Conservation (phyloP, 2,113 vertebrate species). For the Lipophrys pholis region DNA sequence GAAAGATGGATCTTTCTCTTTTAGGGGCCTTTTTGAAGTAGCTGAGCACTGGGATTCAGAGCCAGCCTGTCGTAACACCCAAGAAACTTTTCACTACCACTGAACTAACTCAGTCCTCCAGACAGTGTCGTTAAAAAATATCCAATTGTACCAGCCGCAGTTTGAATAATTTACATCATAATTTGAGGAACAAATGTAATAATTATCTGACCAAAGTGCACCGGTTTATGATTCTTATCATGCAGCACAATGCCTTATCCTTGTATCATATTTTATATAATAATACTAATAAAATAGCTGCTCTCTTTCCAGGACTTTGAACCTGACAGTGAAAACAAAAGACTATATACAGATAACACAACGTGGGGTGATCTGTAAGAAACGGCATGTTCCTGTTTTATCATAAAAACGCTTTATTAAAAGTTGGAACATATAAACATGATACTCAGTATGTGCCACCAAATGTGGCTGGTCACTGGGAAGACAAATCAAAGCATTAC, state of each 20-base stretch:
- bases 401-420: too few relatives aligned
- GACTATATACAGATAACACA: conserved; percentile 23
- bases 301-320: conserved; percentile 52
- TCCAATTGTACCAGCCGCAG: too few relatives aligned
- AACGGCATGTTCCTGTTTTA: too few relatives aligned
- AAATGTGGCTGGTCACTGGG: neutral
- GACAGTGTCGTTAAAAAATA: too few relatives aligned
- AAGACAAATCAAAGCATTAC: neutral
- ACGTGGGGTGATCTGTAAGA: neutral
- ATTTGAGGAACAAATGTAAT: neutral
- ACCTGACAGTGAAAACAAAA: conserved; percentile 33
- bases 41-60: too few relatives aligned
- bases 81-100: too few relatives aligned
- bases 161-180: neutral
- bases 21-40: too few relatives aligned
- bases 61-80: too few relatives aligned
- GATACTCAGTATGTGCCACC: too few relatives aligned
- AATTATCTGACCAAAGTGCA: neutral
- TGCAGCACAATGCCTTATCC: neutral
- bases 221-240: conserved; percentile 41
- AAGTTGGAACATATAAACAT: too few relatives aligned
- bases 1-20: too few relatives aligned
- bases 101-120: too few relatives aligned
- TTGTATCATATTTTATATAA: conserved; percentile 16
- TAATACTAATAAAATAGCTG: conserved; percentile 22